Evolutionary conservation across 2,113 vertebrate genomes (phyloP).

Genomic region (Triplophysa rosa): DNA sequence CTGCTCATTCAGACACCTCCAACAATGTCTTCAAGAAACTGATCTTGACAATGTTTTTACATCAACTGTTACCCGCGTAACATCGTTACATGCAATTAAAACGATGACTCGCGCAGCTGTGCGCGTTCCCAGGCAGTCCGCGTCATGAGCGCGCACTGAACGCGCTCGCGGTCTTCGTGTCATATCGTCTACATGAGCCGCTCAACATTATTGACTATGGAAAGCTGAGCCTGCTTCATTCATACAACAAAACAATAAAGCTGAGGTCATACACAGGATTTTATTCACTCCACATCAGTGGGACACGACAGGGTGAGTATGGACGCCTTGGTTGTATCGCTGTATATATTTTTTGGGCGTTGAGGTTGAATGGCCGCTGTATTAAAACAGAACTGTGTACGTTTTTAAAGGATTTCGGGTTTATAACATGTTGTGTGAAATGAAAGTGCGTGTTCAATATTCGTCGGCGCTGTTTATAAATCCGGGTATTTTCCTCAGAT

Average conservation of each 20-base stretch:
- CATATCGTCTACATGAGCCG: constrained; percentile 18
- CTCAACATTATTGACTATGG: constrained; percentile 45
- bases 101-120: constrained; percentile 43
- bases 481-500: not conserved
- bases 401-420: not conserved
- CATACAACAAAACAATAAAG: not conserved
- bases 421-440: not conserved
- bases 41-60: not conserved
- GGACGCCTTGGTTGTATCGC: constrained; percentile 41
- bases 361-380: not conserved
- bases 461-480: constrained; percentile 6
- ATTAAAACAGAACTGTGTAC: not conserved
- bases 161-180: constrained; percentile 55
- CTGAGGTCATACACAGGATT: constrained; percentile 2
- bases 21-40: no score
- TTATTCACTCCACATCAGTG: constrained; percentile 21
- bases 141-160: constrained; percentile 67
- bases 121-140: constrained; percentile 52
- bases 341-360: constrained; percentile 11
- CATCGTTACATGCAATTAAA: not conserved
- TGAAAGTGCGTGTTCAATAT: not conserved
- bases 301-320: constrained; percentile 65
- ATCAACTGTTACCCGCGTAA: constrained; percentile 7
- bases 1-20: not conserved
- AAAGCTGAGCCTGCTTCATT: constrained; percentile 40